Conservation (phyloP, 1,140 invertebrate genomes). For the Tetranychus cinnabarinus region DNA sequence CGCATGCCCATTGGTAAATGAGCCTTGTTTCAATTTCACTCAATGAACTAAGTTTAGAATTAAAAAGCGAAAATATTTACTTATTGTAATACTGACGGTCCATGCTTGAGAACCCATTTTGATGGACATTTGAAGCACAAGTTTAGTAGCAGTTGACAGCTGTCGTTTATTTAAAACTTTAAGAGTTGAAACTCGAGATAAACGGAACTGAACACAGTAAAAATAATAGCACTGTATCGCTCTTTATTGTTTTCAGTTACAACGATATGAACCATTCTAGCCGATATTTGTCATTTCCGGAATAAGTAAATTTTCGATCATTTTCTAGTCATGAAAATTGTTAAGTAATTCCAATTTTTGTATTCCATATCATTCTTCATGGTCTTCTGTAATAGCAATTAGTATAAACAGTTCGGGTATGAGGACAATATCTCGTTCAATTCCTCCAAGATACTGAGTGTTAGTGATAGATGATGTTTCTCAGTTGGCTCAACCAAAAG, state of each 20-base stretch:
- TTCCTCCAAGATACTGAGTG: background rate
- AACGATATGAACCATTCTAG: constrained; percentile 30
- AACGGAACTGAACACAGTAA: constrained; percentile 33
- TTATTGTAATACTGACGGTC: constrained; percentile 28
- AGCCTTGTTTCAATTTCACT: too few relatives aligned
- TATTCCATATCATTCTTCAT: constrained; percentile 11
- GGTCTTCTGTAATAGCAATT: constrained; percentile 18
- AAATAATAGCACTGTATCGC: constrained; percentile 41
- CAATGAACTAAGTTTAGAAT: too few relatives aligned
- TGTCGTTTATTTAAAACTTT: constrained; percentile 27
- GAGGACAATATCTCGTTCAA: constrained; percentile 10
- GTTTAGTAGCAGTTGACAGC: constrained; percentile 58
- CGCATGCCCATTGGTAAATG: too few relatives aligned
- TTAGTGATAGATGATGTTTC: background rate
- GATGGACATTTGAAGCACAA: constrained; percentile 32
- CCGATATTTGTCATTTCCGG: background rate
- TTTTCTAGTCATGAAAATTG: background rate
- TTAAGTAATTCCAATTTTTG: constrained; percentile 33
- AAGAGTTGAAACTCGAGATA: constrained; percentile 41
- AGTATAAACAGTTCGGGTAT: constrained; percentile 21
- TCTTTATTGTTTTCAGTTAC: constrained; percentile 42
- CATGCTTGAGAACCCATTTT: constrained; percentile 34
- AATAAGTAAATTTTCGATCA: background rate
- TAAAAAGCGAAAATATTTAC: constrained; percentile 3
- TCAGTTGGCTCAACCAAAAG: constrained; percentile 11